Evolutionary conservation across 2,888 invertebrate species (phyloP), one percentile per base, ranked within the genome.

Genomic region (Ceriagrion tenellum): DNA sequence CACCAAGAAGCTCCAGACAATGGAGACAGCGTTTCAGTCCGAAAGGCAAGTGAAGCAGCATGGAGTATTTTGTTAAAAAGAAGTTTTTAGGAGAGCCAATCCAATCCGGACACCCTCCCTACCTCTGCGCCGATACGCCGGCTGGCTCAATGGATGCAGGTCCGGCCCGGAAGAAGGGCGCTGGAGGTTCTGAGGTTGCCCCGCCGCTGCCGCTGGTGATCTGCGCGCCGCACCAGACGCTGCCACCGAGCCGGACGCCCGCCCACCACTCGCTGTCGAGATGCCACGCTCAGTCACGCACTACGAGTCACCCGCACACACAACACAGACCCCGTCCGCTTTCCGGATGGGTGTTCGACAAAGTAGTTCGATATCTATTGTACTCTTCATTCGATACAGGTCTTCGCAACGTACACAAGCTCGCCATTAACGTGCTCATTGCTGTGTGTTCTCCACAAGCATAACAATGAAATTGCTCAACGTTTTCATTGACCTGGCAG

Each of bases 61-160:
- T 47, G 16, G 20, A 47, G 13, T 20, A 40, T 47, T 88, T 23
- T 88, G 47, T 88, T 88, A 88, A 40, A 47, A 47, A 23, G 47
- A 18, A 26, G 88, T 88, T 26, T 20, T 88, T 40, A 88, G 47
- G 18, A 40, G 40, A 23, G 40, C 20, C 20, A 40, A 88, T 88
- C 47, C 40, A 16, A 47, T 20, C 88, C 40, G 20, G 18, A 40
- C 69, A n/a, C 59, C 20, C 59, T 20, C 35, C 89, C 89, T 89
- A 89, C 89, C 89, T 89, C 89, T 30, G 55, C 55, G 89, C 55
- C 89, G 55, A 55, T 26, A 89, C n/a, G 89, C 89, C 20, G 89
- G 89, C 89, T 89, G 89, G 55, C 89, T 89, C 89, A 89, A 55
- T 20, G 89, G 89, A 18, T 89, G 89, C 55, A 55, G 20, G 6